Percentiles rank a stretch among this genome's conserved stretches.
Evolutionary conservation across 2,113 vertebrate genomes (phyloP).

Genomic region (Vanacampus margaritifer): DNA sequence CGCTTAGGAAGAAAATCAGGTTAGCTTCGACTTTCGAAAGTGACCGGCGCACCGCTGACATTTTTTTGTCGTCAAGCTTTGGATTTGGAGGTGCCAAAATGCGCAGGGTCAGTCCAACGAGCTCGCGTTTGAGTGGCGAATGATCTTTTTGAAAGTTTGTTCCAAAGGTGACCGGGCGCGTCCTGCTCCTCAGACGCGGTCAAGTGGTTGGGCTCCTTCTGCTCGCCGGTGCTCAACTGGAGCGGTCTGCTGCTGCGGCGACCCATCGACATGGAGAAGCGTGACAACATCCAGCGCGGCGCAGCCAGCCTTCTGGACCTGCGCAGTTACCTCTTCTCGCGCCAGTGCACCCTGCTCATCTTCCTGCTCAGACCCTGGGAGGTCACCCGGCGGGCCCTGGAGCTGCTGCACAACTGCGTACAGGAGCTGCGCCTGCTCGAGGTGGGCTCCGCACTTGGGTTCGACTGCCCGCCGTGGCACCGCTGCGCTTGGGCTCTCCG

Average conservation of each 20-base stretch:
- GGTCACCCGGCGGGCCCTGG: conserved; percentile 88
- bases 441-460: conserved; percentile 40
- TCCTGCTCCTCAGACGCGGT: conserved; percentile 79
- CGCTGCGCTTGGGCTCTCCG: no score
- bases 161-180: no score
- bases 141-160: no score
- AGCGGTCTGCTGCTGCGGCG: conserved; percentile 87
- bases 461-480: no score
- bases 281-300: conserved; percentile 86
- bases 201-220: conserved; percentile 96
- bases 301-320: conserved; percentile 90
- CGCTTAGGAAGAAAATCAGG: no score
- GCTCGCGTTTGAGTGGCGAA: no score
- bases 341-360: conserved; percentile 94
- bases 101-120: no score
- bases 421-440: conserved; percentile 92
- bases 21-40: no score
- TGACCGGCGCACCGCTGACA: no score
- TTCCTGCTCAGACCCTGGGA: conserved; percentile 97
- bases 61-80: no score
- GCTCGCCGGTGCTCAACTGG: conserved; percentile 92
- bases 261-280: conserved; percentile 98
- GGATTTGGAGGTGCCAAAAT: no score
- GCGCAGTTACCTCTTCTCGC: conserved; percentile 95
- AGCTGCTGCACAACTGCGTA: conserved; percentile 95